Evolutionary conservation across 1,140 invertebrate genomes (phyloP), one percentile per base, ranked within the genome.

Genomic region (Theocolax elegans): DNA sequence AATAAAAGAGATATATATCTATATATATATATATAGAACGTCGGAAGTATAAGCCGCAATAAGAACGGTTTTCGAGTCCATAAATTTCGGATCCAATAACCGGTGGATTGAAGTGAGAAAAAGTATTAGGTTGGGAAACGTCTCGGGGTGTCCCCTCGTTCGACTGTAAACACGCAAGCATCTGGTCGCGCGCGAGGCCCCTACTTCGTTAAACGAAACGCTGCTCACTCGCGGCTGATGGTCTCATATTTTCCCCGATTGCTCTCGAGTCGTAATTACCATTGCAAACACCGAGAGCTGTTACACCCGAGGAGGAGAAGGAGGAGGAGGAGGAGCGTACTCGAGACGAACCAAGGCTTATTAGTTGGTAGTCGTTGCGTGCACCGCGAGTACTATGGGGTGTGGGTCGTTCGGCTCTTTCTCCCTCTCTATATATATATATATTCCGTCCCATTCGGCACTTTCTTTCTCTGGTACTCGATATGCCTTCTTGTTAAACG

Each of bases 221-320:
- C 40, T 68, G 66, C 66, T 68, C 56, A 68, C 44, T 48, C 13
- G 29, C 31, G 15, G 42, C 38, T 53, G 38, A 51, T 54, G 31
- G 42, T 54, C 46, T 44, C 42, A 42, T 29, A 25, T 44, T 31
- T 48, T 29, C 58, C 59, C 64, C 71, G 59, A 67, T 64, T 66
- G 64, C 51, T 56, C 65, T 75, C 73, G 70, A 67, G 51, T 68
- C 73, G 76, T 81, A 83, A 83, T 83, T 82, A 83, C 80, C 80
- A 83, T 83, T 75, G 76, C 75, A 80, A 80, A 81, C 80, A 83
- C 79, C 82, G 82, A 42, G 49, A 44, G 42, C 44, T 7, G 49
- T 7, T 2, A 0, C 38, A 1, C 2, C n/a, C 21, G n/a, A 58
- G 23, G 81, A 79, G 75, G 79, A 80, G 80, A 77, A 75, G 69